Evolutionary conservation across 2,888 invertebrate species (phyloP).

Genomic region (Hypsopygia costalis): DNA sequence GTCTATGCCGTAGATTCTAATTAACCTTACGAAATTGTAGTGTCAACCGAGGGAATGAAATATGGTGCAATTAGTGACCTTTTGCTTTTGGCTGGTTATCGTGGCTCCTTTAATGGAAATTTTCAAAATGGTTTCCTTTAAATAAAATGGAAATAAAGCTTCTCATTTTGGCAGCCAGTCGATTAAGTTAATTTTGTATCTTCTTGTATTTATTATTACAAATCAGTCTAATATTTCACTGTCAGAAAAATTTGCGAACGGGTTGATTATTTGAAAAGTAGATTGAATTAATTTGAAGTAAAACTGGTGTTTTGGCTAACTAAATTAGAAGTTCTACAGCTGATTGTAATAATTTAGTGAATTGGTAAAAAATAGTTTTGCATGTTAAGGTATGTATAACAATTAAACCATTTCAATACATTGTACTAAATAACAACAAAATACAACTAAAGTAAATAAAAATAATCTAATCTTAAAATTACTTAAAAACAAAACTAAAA

Average conservation of each 20-base stretch:
- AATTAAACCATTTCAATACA: too few relatives aligned
- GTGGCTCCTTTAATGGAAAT: conserved; percentile 19
- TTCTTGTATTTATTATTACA: conserved; percentile 11
- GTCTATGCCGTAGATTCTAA: conserved; percentile 25
- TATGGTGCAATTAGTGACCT: conserved; percentile 30
- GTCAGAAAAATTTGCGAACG: conserved; percentile 1
- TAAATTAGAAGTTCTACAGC: too few relatives aligned
- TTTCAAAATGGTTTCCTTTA: conserved; percentile 15
- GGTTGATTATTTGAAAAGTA: not conserved
- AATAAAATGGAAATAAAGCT: conserved; percentile 18
- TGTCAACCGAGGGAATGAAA: conserved; percentile 28
- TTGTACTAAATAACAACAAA: too few relatives aligned
- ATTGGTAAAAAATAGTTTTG: too few relatives aligned
- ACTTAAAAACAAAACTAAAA: too few relatives aligned
- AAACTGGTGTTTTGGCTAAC: too few relatives aligned
- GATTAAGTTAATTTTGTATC: conserved; percentile 9
- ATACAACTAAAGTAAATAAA: too few relatives aligned
- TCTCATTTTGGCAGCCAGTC: conserved; percentile 13
- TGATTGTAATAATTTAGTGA: too few relatives aligned
- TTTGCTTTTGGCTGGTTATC: conserved; percentile 22
- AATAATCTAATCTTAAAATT: too few relatives aligned
- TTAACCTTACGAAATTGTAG: conserved; percentile 30
- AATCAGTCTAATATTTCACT: conserved; percentile 8
- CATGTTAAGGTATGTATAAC: too few relatives aligned
- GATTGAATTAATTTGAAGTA: too few relatives aligned